Conservation (phyloP, 2,797 vertebrate genomes). For the Siniperca obscura region DNA sequence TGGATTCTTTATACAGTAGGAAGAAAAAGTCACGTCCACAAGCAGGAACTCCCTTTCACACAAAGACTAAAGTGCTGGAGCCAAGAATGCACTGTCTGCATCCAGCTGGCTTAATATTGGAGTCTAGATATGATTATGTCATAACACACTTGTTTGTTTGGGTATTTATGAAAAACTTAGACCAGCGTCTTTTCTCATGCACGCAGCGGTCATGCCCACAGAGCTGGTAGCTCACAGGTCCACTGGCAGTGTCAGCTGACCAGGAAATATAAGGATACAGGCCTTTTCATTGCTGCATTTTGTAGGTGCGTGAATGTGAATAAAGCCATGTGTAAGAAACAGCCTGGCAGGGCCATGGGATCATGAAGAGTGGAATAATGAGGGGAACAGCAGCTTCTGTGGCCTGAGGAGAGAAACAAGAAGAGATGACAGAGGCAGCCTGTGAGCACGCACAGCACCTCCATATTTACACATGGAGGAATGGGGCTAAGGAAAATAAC, state of each 20-base stretch:
- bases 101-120: constrained; percentile 63
- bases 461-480: constrained; percentile 7
- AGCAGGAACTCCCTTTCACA: constrained; percentile 79
- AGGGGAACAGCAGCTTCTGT: constrained; percentile 57
- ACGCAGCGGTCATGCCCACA: constrained; percentile 15
- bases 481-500: background rate
- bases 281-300: constrained; percentile 32
- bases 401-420: constrained; percentile 60
- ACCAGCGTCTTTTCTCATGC: constrained; percentile 16
- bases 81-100: constrained; percentile 67
- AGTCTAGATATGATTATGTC: constrained; percentile 42
- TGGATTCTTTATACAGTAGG: constrained; percentile 61
- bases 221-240: constrained; percentile 2
- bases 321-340: constrained; percentile 37
- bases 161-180: constrained; percentile 31
- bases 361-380: constrained; percentile 51
- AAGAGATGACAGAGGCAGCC: constrained; percentile 15
- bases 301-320: constrained; percentile 31
- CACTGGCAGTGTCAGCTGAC: constrained; percentile 36
- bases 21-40: constrained; percentile 76
- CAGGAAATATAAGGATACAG: constrained; percentile 26
- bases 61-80: constrained; percentile 84
- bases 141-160: constrained; percentile 41
- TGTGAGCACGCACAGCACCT: background rate
- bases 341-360: constrained; percentile 50